Evolutionary conservation across 2,113 vertebrate species (phyloP), one percentile per base, ranked within the genome.

Genomic region (Lontra canadensis): DNA sequence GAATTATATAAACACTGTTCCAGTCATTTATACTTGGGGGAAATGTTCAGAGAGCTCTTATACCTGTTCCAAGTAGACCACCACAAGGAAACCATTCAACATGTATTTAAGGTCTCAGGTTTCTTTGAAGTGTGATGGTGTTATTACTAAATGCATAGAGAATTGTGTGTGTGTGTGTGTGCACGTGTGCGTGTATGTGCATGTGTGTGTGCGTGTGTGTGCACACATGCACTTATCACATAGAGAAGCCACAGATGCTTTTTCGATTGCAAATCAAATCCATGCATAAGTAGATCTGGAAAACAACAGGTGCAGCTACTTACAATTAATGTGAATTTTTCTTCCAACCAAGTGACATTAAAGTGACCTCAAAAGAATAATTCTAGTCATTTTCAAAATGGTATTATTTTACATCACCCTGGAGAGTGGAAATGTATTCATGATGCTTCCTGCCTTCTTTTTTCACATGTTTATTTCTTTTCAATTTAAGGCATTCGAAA

Each of bases 1-100:
- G 83, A 98, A 90, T 96, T 95, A 96, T 95, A 96, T 94, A 97
- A 98, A 63, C 61, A 96, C 20, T 39, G 25, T 98, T 92, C 97
- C 94, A 97, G 88, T 86, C 90, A 82, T 91, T 95, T 95, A 96
- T 47, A 39, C 44, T 57, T 95, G 44, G 91, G 47, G 55, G 94
- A 76, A 92, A 95, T 74, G 87, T 95, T 97, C 89, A 94, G 39
- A 86, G 42, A n/a, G 18, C 29, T 88, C 95, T 89, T 95, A 83
- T 49, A 84, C 82, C 76, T 86, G 52, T 87, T 92, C 25, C 9
- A 96, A 95, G 1, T 8, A 0, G 67, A 61, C 26, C 69, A 86
- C 82, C 7, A 7, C 31, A 7, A 26, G 36, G 74, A 90, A 93
- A 98, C 44, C 88, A 52, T 78, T 42, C 93, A 90, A 47, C 29